Evolutionary conservation across 2,888 invertebrate species (phyloP), one percentile per base, ranked within the genome.

Genomic region (Drosophila barbarae): DNA sequence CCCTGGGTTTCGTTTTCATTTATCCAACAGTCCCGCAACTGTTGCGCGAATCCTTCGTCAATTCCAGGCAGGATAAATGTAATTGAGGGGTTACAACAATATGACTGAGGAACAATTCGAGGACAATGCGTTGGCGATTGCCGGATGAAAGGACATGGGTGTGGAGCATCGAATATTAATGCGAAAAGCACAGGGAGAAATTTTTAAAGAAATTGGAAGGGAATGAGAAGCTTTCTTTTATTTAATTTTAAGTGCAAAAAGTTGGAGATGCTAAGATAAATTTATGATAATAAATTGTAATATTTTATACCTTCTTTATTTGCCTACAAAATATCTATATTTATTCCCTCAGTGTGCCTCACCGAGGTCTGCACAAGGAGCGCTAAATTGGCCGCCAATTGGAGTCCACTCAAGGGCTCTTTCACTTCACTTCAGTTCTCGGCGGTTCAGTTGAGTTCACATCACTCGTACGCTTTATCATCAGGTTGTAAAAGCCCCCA

Each of bases 401-500:
- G 66, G 28, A n/a, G 44, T 51, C 39, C 58, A 50, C 53, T 39
- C 52, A 52, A 58, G 58, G 52, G 47, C 53, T 30, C 53, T 49
- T 41, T 9, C 23, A 28, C 49, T 44, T 47, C 46, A 32, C 46
- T 47, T 47, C 30, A 47, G 9, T 42, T n/a, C 46, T 35, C 34
- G 21, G 12, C 23, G 54, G 39, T 28, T 42, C 63, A 36, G 39
- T 41, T 47, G 53, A 26, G 47, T 60, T 58, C 58, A 41, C 34
- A 38, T 44, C 28, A 34, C 46, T 35, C 35, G 47, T 38, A 23
- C 65, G 36, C 47, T 70, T 65, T 69, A 69, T 70, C 65, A 54
- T 54, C 57, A 51, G 65, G 53, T 58, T 66, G 72, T 46, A 60
- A 74, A 74, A 50, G 44, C 56, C n/a, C 36, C 55, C 76, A 74